These are phyloP conservation scores for Heliothis virescens DNA, from an alignment of 1,140 invertebrate genomes.

Conservation along the genomic window DNA sequence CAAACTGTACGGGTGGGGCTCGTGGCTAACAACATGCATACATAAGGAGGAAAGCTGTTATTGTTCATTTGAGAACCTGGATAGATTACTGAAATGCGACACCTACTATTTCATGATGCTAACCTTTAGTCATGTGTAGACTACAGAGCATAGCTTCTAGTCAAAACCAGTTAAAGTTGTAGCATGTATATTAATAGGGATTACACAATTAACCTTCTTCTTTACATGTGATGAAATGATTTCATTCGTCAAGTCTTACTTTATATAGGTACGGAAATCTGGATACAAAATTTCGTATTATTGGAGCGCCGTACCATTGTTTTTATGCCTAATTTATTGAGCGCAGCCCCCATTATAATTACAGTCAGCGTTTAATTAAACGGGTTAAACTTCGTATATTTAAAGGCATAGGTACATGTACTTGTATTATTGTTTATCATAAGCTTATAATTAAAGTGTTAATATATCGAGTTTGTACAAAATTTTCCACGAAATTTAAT, in stretches of 20 bases:
- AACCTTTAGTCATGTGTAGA: no score
- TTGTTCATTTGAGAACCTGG: no score
- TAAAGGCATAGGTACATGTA: neutral
- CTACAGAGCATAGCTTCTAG: no score
- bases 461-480: slow-evolving; percentile 1
- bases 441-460: slow-evolving; percentile 4
- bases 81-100: no score
- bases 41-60: no score
- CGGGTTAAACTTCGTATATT: slow-evolving; percentile 42
- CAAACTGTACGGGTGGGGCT: neutral
- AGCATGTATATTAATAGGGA: no score
- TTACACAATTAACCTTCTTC: no score
- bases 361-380: slow-evolving; percentile 49
- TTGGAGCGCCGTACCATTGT: slow-evolving; percentile 19
- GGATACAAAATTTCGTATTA: slow-evolving; percentile 13
- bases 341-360: slow-evolving; percentile 45
- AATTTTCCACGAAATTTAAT: neutral
- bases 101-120: no score
- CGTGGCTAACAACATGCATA: neutral
- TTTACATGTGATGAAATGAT: no score
- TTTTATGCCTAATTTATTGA: slow-evolving; percentile 51
- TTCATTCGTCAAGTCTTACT: no score
- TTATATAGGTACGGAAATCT: neutral
- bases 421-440: slow-evolving; percentile 22
- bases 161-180: no score